phyloP scores from a whole-genome alignment of 2,113 vertebrate species.

The Stigmatopora argus region DNA sequence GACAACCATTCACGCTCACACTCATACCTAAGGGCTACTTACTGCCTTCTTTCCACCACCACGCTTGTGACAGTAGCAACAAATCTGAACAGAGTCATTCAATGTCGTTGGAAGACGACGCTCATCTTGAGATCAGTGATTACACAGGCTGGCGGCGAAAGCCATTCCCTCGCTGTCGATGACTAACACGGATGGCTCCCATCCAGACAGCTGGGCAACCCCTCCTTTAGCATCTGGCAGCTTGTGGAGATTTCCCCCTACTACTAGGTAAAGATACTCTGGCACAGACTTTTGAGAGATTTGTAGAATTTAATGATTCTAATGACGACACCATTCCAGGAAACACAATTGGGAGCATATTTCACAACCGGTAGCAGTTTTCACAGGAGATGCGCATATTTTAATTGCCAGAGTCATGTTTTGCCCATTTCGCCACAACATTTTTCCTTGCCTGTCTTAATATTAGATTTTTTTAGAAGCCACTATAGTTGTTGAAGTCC shows the following conservation, averaged over 20 bases:
- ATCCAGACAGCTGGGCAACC: slow-evolving; percentile 52
- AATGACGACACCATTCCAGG: background rate
- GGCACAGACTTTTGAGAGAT: slow-evolving; percentile 23
- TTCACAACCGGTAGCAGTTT: background rate
- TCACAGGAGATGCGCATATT: background rate
- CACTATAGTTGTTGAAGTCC: no score
- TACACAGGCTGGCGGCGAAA: slow-evolving; percentile 49
- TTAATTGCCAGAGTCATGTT: background rate
- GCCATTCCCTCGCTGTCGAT: slow-evolving; percentile 13
- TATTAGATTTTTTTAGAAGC: background rate
- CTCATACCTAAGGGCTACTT: slow-evolving; percentile 18
- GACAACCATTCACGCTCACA: no score
- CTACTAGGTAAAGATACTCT: slow-evolving; percentile 27
- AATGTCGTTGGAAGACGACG: slow-evolving; percentile 34
- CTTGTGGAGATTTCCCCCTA: slow-evolving; percentile 25
- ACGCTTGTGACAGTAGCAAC: slow-evolving; percentile 42
- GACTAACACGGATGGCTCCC: slow-evolving; percentile 35
- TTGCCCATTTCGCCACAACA: background rate
- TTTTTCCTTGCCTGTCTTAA: background rate
- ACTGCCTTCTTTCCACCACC: slow-evolving; percentile 26
- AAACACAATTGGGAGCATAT: background rate
- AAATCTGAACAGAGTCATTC: slow-evolving; percentile 53
- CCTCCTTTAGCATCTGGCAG: slow-evolving; percentile 36
- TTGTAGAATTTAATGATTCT: background rate
- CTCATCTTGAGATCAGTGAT: slow-evolving; percentile 54